Conservation (phyloP, 1,140 invertebrate genomes). For the Popillia japonica region DNA sequence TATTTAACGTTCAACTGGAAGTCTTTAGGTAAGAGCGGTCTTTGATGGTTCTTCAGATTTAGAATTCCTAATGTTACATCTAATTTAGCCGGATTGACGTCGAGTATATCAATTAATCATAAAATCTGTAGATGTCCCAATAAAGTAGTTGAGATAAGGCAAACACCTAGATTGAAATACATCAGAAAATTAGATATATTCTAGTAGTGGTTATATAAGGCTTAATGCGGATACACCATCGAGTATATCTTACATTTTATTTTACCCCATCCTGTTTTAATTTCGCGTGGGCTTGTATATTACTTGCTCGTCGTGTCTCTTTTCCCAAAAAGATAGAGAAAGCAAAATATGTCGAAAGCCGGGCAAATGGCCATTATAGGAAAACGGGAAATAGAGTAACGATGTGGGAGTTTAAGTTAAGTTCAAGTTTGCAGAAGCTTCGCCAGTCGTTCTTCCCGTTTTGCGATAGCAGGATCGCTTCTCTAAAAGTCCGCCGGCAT, state of each 20-base stretch:
- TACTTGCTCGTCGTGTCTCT: not conserved
- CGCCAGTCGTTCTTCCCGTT: not conserved
- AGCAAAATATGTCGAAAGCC: not conserved
- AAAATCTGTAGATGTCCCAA: too few relatives aligned
- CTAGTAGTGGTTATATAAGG: too few relatives aligned
- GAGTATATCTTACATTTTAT: not conserved
- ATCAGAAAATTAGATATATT: too few relatives aligned
- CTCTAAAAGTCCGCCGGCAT: conserved; percentile 28
- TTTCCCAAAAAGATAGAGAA: not conserved
- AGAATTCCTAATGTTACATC: too few relatives aligned
- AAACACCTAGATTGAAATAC: too few relatives aligned
- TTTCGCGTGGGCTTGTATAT: not conserved
- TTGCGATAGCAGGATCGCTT: not conserved
- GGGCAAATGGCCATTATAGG: conserved; percentile 7
- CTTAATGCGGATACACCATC: not conserved
- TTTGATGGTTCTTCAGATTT: too few relatives aligned
- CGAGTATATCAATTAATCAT: too few relatives aligned
- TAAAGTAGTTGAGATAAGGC: too few relatives aligned
- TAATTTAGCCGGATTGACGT: too few relatives aligned
- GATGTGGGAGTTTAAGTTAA: conserved; percentile 22
- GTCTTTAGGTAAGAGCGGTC: too few relatives aligned
- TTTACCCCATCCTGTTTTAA: not conserved
- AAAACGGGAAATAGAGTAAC: conserved; percentile 32
- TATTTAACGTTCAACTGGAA: too few relatives aligned
- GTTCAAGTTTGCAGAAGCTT: conserved; percentile 15